Evolutionary conservation across 2,888 invertebrate species (phyloP).

Genomic region (Lithodes maja): DNA sequence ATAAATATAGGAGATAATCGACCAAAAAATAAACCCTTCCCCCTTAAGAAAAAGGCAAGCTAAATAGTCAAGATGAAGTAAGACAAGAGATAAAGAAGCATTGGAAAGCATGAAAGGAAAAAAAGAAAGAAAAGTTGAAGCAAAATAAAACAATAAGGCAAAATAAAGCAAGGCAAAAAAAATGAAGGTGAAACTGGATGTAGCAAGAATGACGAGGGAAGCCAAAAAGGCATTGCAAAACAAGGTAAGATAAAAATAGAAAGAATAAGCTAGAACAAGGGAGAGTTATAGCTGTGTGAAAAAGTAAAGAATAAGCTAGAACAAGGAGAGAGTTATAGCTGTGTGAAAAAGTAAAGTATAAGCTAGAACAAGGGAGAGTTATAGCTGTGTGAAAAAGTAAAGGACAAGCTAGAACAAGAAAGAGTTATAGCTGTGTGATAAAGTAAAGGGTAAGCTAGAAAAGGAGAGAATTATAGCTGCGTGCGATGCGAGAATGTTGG

Average conservation of each 20-base stretch:
- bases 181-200: too few relatives aligned
- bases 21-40: too few relatives aligned
- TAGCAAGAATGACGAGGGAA: not conserved
- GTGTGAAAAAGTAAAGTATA: not conserved
- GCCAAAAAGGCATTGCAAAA: not conserved
- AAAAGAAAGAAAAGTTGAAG: not conserved
- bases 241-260: conserved; percentile 10
- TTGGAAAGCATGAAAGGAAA: not conserved
- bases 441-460: conserved; percentile 34
- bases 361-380: conserved; percentile 41
- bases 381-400: not conserved
- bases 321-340: not conserved
- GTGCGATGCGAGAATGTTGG: conserved; percentile 58
- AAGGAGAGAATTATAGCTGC: conserved; percentile 68
- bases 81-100: not conserved
- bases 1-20: too few relatives aligned
- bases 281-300: not conserved
- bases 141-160: not conserved
- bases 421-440: not conserved
- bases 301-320: not conserved
- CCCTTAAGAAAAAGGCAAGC: too few relatives aligned
- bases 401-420: not conserved
- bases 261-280: conserved; percentile 52
- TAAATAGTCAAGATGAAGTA: not conserved
- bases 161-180: not conserved